Percentiles rank a stretch among this genome's conserved stretches.
Evolutionary conservation across 1,140 invertebrate genomes (phyloP).

Genomic region (Heliconius melpomene): DNA sequence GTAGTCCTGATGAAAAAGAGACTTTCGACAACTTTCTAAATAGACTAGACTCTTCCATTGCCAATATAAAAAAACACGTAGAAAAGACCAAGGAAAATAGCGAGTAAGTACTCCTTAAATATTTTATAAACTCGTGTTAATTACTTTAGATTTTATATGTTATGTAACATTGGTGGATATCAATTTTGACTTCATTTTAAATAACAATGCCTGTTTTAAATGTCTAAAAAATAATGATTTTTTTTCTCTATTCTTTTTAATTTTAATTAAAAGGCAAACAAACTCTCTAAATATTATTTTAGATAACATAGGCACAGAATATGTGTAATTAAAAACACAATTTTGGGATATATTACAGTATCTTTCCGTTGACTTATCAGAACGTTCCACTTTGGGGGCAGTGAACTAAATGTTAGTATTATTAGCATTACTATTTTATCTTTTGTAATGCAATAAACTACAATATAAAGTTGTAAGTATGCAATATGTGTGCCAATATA

Average conservation of each 20-base stretch:
- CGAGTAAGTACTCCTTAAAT: constrained; percentile 85
- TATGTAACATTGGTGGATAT: not conserved
- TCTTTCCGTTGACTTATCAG: constrained; percentile 19
- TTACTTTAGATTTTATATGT: not conserved
- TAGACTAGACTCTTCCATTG: constrained; percentile 93
- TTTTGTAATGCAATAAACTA: not conserved
- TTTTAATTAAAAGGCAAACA: not conserved
- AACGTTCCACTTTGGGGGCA: constrained; percentile 23
- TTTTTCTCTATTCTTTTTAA: not conserved
- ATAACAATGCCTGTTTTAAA: not conserved
- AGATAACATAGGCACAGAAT: too few species aligned
- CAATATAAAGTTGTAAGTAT: not conserved
- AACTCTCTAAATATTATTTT: too few species aligned
- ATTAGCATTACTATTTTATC: not conserved
- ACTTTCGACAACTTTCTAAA: constrained; percentile 91
- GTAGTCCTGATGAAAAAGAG: constrained; percentile 86
- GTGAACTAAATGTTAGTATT: constrained; percentile 22
- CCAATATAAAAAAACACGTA: constrained; percentile 91
- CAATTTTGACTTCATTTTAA: not conserved
- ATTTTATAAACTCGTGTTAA: constrained; percentile 9
- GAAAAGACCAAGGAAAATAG: constrained; percentile 88
- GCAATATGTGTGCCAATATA: not conserved
- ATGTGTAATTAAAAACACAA: not conserved
- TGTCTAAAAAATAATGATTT: not conserved
- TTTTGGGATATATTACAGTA: not conserved